These are phyloP conservation scores for Orchesella cincta DNA, from an alignment of 1,140 invertebrate species.

Conservation along the genomic window DNA sequence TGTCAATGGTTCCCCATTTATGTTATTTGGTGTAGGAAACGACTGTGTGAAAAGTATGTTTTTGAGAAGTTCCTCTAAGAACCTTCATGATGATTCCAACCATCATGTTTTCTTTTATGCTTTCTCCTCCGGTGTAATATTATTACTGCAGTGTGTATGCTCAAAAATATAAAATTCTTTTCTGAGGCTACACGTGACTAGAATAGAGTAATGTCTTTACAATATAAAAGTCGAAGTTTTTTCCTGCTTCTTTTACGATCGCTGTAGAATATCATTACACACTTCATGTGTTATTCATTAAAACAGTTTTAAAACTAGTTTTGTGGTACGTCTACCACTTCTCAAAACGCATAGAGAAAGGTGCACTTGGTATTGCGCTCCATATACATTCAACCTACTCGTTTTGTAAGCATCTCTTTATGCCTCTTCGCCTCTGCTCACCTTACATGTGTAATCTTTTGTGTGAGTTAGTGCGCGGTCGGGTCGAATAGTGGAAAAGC, in stretches of 20 bases:
- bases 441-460: slow-evolving; percentile 3
- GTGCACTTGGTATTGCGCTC: neutral
- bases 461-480: neutral
- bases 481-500: too few relatives aligned
- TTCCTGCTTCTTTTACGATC: neutral
- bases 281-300: slow-evolving; percentile 27
- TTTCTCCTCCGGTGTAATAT: too few relatives aligned
- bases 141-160: neutral
- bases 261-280: slow-evolving; percentile 18
- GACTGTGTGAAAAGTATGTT: too few relatives aligned
- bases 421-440: neutral
- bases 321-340: neutral
- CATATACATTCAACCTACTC: neutral
- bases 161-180: neutral
- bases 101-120: too few relatives aligned
- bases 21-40: too few relatives aligned
- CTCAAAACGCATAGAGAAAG: neutral
- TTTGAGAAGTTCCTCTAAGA: too few relatives aligned
- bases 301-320: neutral
- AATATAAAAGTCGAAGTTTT: slow-evolving; percentile 6
- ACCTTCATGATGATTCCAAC: too few relatives aligned
- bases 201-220: neutral
- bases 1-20: too few relatives aligned
- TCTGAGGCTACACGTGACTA: neutral
- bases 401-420: neutral